Conservation (phyloP, 2,888 invertebrate genomes). For the Platycnemis pennipes region DNA sequence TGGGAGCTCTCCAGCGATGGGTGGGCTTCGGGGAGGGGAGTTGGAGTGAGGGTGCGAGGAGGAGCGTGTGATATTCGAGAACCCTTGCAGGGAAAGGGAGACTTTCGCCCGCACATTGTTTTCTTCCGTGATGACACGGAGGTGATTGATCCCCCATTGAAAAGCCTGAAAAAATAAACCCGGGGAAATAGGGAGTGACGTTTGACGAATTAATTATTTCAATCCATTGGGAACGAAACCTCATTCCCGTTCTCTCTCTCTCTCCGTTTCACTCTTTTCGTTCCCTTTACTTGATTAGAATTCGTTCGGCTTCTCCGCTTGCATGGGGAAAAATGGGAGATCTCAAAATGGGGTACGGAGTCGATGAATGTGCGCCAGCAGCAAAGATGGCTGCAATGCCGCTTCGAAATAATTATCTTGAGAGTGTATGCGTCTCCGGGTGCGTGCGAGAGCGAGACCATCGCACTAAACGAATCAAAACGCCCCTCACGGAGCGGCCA, state of each 20-base stretch:
- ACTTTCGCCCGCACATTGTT: slow-evolving; percentile 30
- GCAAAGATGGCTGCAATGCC: slow-evolving; percentile 32
- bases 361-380: not conserved
- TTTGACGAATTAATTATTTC: slow-evolving; percentile 52
- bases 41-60: not conserved
- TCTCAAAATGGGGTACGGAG: not conserved
- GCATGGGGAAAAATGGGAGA: not conserved
- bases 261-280: not conserved
- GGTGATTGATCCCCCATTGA: slow-evolving; percentile 58
- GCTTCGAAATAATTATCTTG: slow-evolving; percentile 16
- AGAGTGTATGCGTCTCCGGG: not conserved
- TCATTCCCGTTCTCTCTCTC: not conserved
- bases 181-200: slow-evolving; percentile 24
- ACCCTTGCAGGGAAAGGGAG: slow-evolving; percentile 16
- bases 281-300: slow-evolving; percentile 48
- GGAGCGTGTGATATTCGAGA: not conserved
- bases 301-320: not conserved
- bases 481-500: not conserved
- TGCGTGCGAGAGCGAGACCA: not conserved
- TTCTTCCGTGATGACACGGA: slow-evolving; percentile 42
- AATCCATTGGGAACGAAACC: slow-evolving; percentile 43
- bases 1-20: not conserved
- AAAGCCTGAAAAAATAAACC: not conserved
- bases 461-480: slow-evolving; percentile 21
- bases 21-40: not conserved